These are phyloP conservation scores for Dinothrombium tinctorium DNA, from an alignment of 1,140 invertebrate species.

Conservation along the genomic window DNA sequence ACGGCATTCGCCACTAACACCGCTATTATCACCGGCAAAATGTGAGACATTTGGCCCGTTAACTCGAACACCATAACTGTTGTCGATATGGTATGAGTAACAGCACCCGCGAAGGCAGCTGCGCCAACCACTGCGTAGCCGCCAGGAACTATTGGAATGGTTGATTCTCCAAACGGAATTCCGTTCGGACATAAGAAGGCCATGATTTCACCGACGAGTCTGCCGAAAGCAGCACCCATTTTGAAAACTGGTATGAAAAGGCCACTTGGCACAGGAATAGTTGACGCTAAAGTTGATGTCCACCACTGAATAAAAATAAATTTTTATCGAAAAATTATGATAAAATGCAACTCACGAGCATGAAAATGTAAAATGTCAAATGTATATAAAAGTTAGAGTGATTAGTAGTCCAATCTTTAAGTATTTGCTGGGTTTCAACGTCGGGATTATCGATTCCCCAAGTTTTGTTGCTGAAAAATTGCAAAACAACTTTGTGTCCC, in stretches of 20 bases:
- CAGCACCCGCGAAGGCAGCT: conserved; percentile 20
- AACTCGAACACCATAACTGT: conserved; percentile 96
- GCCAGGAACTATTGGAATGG: conserved; percentile 68
- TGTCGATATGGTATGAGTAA: conserved; percentile 90
- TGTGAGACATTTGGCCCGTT: conserved; percentile 90
- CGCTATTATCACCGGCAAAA: conserved; percentile 84
- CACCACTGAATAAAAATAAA: conserved; percentile 42
- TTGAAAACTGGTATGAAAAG: conserved; percentile 68
- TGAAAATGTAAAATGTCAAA: conserved; percentile 54
- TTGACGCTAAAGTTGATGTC: conserved; percentile 76
- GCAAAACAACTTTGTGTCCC: conserved; percentile 29
- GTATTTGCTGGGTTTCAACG: conserved; percentile 55
- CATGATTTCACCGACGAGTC: conserved; percentile 66
- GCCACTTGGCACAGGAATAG: conserved; percentile 31
- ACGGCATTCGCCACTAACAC: conserved; percentile 83
- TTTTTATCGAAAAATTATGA: not conserved
- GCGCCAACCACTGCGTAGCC: conserved; percentile 28
- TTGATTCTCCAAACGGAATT: conserved; percentile 53
- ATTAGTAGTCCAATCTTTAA: conserved; percentile 65
- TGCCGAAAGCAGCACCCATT: conserved; percentile 73
- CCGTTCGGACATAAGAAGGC: conserved; percentile 73
- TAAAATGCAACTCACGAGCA: conserved; percentile 53
- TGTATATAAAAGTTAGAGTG: conserved; percentile 64
- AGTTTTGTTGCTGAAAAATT: conserved; percentile 84
- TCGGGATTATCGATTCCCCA: conserved; percentile 55